Percentiles rank a stretch among this genome's conserved stretches.
Conservation (phyloP, 2,113 vertebrate species). For the Sphyrna mokarran region DNA sequence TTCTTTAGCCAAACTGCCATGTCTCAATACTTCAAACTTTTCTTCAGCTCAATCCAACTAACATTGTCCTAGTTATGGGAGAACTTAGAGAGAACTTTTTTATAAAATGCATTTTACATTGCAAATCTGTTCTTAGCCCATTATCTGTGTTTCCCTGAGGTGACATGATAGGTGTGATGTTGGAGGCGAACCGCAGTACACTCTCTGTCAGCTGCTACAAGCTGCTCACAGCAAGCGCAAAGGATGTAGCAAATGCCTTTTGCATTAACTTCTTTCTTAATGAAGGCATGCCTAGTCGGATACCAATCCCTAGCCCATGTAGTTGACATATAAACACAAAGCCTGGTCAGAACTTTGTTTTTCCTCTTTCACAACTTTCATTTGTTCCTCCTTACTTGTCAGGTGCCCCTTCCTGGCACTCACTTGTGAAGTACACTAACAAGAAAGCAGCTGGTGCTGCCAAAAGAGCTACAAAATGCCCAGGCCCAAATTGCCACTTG, state of each 20-base stretch:
- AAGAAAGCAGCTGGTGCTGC: not conserved
- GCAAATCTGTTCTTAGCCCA: not conserved
- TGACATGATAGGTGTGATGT: not conserved
- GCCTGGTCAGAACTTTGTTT: not conserved
- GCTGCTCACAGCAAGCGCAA: not conserved
- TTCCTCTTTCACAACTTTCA: not conserved
- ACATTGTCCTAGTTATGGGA: not conserved
- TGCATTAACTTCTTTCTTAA: not conserved
- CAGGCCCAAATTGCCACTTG: not conserved
- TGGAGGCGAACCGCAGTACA: not conserved
- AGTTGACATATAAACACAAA: not conserved
- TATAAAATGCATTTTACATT: not conserved
- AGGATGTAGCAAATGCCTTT: not conserved
- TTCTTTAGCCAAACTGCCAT: not conserved
- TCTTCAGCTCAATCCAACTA: not conserved
- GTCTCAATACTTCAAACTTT: not conserved
- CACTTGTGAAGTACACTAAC: not conserved
- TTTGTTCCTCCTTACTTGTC: not conserved
- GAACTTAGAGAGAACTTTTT: not conserved
- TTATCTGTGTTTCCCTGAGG: not conserved
- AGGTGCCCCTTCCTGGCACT: not conserved
- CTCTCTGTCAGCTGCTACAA: not conserved
- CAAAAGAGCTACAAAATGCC: not conserved
- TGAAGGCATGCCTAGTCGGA: not conserved
- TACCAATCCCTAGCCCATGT: not conserved